These are phyloP conservation scores for Nymphalis polychloros DNA, from an alignment of 2,888 invertebrate species.

Conservation along the genomic window DNA sequence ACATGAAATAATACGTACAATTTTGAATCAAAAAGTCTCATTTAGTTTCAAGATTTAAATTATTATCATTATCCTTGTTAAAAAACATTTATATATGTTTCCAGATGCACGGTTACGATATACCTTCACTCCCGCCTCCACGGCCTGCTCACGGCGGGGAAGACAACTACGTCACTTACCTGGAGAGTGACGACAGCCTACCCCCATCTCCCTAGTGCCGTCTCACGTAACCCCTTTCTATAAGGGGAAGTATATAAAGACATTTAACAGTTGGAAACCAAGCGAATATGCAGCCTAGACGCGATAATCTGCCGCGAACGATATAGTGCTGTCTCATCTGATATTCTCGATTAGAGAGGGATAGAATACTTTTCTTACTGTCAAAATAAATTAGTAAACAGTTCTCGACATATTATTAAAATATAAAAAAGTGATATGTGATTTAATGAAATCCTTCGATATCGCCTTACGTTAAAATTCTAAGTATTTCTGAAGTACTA, in stretches of 20 bases:
- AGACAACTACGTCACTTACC: conserved; percentile 95
- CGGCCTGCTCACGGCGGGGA: conserved; percentile 85
- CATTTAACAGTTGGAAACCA: conserved; percentile 5
- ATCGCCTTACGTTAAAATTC: conserved; percentile 33
- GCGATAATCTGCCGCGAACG: background rate
- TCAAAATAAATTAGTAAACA: conserved; percentile 23
- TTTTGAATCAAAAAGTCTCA: too few species aligned
- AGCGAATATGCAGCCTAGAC: background rate
- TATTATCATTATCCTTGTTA: too few species aligned
- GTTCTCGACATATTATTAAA: conserved; percentile 20
- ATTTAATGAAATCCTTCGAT: conserved; percentile 26
- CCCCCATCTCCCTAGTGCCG: conserved; percentile 87
- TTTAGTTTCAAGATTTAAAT: too few species aligned
- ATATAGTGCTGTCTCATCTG: conserved; percentile 8
- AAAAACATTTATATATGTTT: conserved; percentile 43
- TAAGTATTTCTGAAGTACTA: conserved; percentile 33
- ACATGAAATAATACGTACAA: too few species aligned
- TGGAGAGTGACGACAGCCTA: conserved; percentile 93
- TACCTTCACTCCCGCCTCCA: conserved; percentile 83
- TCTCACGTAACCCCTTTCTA: conserved; percentile 56
- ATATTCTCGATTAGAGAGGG: conserved; percentile 5
- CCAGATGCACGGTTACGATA: conserved; percentile 96
- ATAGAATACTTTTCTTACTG: conserved; percentile 19
- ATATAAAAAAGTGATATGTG: conserved; percentile 29
- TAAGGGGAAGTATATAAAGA: conserved; percentile 33